Evolutionary conservation across 1,140 invertebrate genomes (phyloP), one percentile per base, ranked within the genome.

Genomic region (Semibalanus balanoides): DNA sequence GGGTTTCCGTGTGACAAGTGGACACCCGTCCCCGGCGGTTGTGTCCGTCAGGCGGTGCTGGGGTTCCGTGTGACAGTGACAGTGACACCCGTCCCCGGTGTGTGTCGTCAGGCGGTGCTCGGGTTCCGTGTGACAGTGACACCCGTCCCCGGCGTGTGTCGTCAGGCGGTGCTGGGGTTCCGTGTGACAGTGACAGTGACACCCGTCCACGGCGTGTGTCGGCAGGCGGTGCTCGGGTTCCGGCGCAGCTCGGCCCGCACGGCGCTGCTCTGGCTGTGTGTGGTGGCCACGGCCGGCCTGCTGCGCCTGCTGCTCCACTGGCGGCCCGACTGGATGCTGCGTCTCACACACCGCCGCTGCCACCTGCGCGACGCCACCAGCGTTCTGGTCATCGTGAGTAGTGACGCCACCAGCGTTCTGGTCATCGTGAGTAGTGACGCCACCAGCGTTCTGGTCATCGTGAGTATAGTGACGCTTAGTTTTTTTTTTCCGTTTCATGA

Each of bases 221-320:
- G 5, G 35, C 80, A 90, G 89, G 84, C 86, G 83, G 86, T 92
- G 75, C 85, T 85, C 79, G 91, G 91, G 27, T 93, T 89, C 80
- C 83, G 86, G 74, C 83, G 82, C 64, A 87, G 86, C 79, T 76
- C 80, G 51, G 30, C 85, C 0, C 86, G 84, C 77, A 86, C 84
- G 0, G 78, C 86, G 30, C 25, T 90, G 0, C 89, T 87, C 30
- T 90, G 88, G 86, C 74, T 89, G 0, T 84, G 87, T 9, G 89
- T 90, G 75, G 79, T 90, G 1, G 74, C 93, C 19, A 91, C 90
- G 19, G 84, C 87, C 28, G 94, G 94, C 31, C 81, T 92, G 14
- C 84, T 95, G 11, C 87, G 92, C 35, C 85, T 97, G 43, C 81
- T 96, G 69, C 91, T 94, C 82, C 91, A 95, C 82, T 97, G 94